Evolutionary conservation across 1,140 invertebrate species (phyloP), one percentile per base, ranked within the genome.

Genomic region (Fopius arisanus): DNA sequence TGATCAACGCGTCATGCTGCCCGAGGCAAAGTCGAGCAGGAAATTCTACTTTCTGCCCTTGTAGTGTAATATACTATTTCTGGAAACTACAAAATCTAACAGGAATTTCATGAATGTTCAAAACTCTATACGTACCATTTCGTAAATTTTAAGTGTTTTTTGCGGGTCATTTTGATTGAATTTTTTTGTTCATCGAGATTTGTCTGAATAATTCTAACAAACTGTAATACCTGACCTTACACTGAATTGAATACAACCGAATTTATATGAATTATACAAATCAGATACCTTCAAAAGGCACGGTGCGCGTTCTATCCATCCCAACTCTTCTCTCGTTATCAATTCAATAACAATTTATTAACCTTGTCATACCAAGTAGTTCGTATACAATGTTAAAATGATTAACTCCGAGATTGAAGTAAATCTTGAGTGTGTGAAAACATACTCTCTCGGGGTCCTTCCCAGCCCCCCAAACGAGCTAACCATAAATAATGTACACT

Each of bases 401-500:
- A 43, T 21, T 48, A 48, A 51, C 23, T n/a, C 37, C 63, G 37
- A 40, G 21, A 63, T 37, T n/a, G 41, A 66, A 41, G 69, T 72
- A 37, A 72, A 72, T 72, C 70, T 48, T 16, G n/a, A 33, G 54
- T 63, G 37, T 62, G 59, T 63, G 31, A 63, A 63, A 21, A 72
- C 29, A 62, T 33, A 33, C 31, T 26, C 67, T 51, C 23, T 0
- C 12, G 14, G 41, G 23, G 63, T 72, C 51, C 7, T 19, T 31
- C 29, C 43, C 37, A 21, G 29, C 62, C 48, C 28, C 40, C 63
- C n/a, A 29, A 19, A 63, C 29, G 16, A 40, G 33, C 19, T n/a
- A 5, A n/a, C 23, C 23, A 72, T 72, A 72, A 72, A 72, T 72
- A 72, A 72, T 40, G 33, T n/a, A 48, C 43, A 48, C 9, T 9